Conservation (phyloP, 2,113 vertebrate species). For the Catharus bicknelli region DNA sequence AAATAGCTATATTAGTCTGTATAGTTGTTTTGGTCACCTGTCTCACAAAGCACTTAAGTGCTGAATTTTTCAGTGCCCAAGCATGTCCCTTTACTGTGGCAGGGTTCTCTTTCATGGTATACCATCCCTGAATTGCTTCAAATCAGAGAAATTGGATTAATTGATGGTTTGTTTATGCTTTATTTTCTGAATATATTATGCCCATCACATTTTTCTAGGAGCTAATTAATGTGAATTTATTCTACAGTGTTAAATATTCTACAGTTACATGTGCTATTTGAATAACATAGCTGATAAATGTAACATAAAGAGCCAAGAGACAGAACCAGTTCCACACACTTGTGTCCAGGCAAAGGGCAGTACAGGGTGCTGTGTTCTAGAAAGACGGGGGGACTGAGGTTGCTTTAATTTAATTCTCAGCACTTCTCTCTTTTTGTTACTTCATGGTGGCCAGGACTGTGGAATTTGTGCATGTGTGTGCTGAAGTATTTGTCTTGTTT, state of each 20-base stretch:
- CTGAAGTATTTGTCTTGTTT: conserved; percentile 17
- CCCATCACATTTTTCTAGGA: neutral
- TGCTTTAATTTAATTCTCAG: conserved; percentile 1
- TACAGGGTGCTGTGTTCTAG: neutral
- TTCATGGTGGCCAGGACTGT: neutral
- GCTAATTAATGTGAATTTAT: neutral
- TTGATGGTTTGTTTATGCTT: neutral
- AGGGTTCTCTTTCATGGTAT: neutral
- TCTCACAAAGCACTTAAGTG: neutral
- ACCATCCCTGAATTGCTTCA: neutral
- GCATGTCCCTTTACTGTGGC: neutral
- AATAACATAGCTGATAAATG: neutral
- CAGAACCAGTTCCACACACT: neutral
- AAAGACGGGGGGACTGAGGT: neutral
- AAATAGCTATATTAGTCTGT: neutral
- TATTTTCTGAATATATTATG: neutral
- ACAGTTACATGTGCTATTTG: fast-evolving
- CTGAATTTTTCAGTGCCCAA: neutral
- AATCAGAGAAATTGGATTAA: neutral
- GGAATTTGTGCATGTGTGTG: conserved; percentile 5
- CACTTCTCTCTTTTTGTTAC: neutral
- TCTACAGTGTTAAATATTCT: neutral
- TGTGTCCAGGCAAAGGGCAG: neutral
- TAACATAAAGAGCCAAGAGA: neutral
- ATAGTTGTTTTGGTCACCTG: neutral